These are phyloP conservation scores for Eristalis tenax DNA, from an alignment of 2,888 invertebrate genomes.

Conservation along the genomic window DNA sequence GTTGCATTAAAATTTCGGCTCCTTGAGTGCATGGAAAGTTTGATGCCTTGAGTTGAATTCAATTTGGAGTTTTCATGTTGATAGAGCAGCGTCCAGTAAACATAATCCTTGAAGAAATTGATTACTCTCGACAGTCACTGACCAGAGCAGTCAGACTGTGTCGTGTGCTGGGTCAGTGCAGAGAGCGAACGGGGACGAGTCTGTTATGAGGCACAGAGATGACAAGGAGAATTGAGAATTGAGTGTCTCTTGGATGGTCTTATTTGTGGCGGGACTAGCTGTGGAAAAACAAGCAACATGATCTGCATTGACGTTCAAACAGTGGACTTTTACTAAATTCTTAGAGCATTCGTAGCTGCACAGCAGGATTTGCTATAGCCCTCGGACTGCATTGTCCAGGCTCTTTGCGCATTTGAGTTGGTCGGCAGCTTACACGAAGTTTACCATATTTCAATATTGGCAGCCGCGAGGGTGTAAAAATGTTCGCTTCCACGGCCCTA, in stretches of 20 bases:
- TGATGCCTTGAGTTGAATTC: conserved; percentile 63
- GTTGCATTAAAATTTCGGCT: conserved; percentile 53
- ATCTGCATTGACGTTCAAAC: too few species aligned
- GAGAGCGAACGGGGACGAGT: neutral
- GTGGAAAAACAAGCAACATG: too few species aligned
- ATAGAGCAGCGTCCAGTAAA: conserved; percentile 25
- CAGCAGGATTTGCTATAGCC: too few species aligned
- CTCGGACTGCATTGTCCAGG: too few species aligned
- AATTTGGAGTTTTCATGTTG: conserved; percentile 55
- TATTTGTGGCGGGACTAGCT: too few species aligned
- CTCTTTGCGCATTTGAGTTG: too few species aligned
- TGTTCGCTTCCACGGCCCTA: too few species aligned
- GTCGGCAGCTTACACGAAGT: too few species aligned
- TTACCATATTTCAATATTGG: too few species aligned
- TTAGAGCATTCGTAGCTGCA: too few species aligned
- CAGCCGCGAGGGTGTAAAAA: too few species aligned
- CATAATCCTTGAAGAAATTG: conserved; percentile 8
- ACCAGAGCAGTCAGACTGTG: neutral
- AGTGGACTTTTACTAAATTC: too few species aligned
- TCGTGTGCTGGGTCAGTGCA: neutral
- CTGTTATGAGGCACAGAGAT: neutral
- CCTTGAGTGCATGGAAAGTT: conserved; percentile 62
- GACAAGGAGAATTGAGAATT: neutral
- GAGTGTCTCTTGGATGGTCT: neutral
- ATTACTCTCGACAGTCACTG: neutral